These are phyloP conservation scores for Drosophila acutilabella DNA, from an alignment of 2,888 invertebrate species.

Conservation along the genomic window DNA sequence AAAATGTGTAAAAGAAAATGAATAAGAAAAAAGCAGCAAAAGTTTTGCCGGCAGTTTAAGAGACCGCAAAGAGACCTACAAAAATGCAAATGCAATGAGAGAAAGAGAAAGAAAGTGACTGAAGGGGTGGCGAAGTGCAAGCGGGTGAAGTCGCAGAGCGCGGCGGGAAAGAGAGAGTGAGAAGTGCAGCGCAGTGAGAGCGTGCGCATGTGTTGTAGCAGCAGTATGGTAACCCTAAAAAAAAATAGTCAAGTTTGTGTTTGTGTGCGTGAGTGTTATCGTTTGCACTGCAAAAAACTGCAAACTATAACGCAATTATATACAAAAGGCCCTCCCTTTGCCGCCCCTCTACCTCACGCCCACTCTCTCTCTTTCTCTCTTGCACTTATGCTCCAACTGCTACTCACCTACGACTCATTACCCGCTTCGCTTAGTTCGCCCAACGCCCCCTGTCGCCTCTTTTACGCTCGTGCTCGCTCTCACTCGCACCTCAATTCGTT, in stretches of 20 bases:
- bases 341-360: neutral
- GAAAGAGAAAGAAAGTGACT: neutral
- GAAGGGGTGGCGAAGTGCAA: neutral
- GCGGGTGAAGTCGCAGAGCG: neutral
- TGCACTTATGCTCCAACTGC: slow-evolving; percentile 3
- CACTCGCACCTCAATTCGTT: slow-evolving; percentile 50
- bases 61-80: slow-evolving; percentile 48
- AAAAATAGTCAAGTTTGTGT: slow-evolving; percentile 30
- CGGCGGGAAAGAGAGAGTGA: neutral
- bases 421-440: slow-evolving; percentile 16
- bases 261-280: slow-evolving; percentile 61
- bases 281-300: slow-evolving; percentile 59
- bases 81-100: slow-evolving; percentile 21
- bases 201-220: slow-evolving; percentile 60
- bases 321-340: slow-evolving; percentile 32
- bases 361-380: neutral
- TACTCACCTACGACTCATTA: slow-evolving; percentile 53
- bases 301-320: slow-evolving; percentile 77
- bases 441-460: slow-evolving; percentile 5
- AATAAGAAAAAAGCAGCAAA: slow-evolving; percentile 23
- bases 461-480: slow-evolving; percentile 12
- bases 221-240: slow-evolving; percentile 70
- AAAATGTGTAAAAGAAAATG: slow-evolving; percentile 25
- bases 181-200: slow-evolving; percentile 58
- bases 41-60: slow-evolving; percentile 49